Evolutionary conservation across 2,113 vertebrate genomes (phyloP).

Genomic region (Thalassarche chlororhynchos): DNA sequence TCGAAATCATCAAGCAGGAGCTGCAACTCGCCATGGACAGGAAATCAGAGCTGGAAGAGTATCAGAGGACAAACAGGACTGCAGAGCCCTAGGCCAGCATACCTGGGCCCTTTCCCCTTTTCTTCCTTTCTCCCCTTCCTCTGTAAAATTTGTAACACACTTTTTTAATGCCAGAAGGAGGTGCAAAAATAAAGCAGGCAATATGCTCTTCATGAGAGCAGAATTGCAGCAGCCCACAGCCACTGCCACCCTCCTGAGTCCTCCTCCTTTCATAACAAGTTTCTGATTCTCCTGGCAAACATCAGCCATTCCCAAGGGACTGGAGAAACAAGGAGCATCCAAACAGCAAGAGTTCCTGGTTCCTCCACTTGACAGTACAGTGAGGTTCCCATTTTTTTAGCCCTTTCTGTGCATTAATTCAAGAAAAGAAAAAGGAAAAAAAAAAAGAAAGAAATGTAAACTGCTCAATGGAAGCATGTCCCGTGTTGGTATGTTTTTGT

Average conservation of each 20-base stretch:
- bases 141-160: slow-evolving; percentile 52
- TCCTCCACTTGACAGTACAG: slow-evolving; percentile 45
- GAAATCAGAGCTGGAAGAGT: slow-evolving; percentile 92
- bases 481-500: slow-evolving; percentile 46
- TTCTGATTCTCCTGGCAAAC: slow-evolving; percentile 11
- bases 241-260: slow-evolving; percentile 9
- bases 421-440: neutral
- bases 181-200: slow-evolving; percentile 14
- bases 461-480: slow-evolving; percentile 15
- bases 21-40: slow-evolving; percentile 91
- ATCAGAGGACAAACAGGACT: slow-evolving; percentile 84
- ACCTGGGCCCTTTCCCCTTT: neutral
- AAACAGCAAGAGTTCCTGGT: neutral
- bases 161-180: slow-evolving; percentile 63
- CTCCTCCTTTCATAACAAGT: slow-evolving; percentile 43
- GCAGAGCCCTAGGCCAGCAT: slow-evolving; percentile 69
- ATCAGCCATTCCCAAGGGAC: neutral
- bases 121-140: neutral
- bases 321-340: slow-evolving; percentile 1
- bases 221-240: slow-evolving; percentile 6
- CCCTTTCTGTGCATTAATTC: slow-evolving; percentile 71
- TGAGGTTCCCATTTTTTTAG: slow-evolving; percentile 55
- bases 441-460: neutral
- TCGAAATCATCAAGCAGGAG: slow-evolving; percentile 92
- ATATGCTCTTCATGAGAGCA: neutral